These are phyloP conservation scores for Aphodius granarius DNA, from an alignment of 2,888 invertebrate genomes.

Conservation along the genomic window DNA sequence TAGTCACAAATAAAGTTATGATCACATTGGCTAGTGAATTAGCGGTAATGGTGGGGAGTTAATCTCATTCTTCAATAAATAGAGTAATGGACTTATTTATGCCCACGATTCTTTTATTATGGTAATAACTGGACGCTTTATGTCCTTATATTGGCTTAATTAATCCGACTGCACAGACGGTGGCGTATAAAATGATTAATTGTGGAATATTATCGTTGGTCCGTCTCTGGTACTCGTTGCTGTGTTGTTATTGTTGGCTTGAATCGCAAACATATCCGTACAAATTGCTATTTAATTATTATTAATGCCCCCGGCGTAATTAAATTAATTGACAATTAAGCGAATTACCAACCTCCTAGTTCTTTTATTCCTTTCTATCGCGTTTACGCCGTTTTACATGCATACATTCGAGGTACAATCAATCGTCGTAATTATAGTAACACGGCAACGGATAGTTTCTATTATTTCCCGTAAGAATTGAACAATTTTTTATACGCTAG, in stretches of 20 bases:
- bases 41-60: neutral
- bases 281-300: constrained; percentile 44
- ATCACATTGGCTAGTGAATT: neutral
- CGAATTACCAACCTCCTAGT: constrained; percentile 39
- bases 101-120: constrained; percentile 38
- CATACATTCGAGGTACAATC: neutral
- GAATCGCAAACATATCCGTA: constrained; percentile 37
- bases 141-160: constrained; percentile 44
- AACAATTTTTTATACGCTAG: neutral
- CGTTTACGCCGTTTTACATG: neutral
- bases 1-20: neutral
- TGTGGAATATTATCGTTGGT: constrained; percentile 29
- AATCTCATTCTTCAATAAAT: constrained; percentile 25
- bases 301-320: constrained; percentile 46
- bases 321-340: constrained; percentile 49
- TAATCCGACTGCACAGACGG: constrained; percentile 41
- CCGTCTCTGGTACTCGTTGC: neutral
- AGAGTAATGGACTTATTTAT: constrained; percentile 26
- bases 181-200: constrained; percentile 40
- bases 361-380: neutral
- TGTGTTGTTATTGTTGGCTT: constrained; percentile 8
- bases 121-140: constrained; percentile 37
- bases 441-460: neutral
- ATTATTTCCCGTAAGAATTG: neutral
- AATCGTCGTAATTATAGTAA: neutral